Percentiles rank a stretch among this genome's conserved stretches.
These are phyloP conservation scores for Shinisaurus crocodilurus DNA, from an alignment of 2,113 vertebrate species.

Conservation along the genomic window DNA sequence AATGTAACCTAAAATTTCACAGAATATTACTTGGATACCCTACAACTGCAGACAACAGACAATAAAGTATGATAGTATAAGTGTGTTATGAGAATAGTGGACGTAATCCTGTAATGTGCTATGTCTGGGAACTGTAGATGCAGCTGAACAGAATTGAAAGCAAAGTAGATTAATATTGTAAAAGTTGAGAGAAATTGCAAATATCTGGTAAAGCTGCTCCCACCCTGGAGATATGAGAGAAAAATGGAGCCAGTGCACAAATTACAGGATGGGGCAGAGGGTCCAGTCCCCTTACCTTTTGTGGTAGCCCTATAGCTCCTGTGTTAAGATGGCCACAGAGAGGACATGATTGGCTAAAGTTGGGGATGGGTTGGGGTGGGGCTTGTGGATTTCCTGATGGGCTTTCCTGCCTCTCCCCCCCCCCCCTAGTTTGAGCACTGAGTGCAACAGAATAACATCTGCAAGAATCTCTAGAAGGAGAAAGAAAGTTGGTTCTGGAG, in stretches of 20 bases:
- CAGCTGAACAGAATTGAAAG: not conserved
- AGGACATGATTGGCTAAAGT: not conserved
- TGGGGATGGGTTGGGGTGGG: not conserved
- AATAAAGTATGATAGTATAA: conserved; percentile 20
- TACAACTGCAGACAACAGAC: not conserved
- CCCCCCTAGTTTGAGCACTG: not conserved
- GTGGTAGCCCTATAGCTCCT: not conserved
- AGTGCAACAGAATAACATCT: not conserved
- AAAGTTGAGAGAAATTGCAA: conserved; percentile 13
- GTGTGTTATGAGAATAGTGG: conserved; percentile 6
- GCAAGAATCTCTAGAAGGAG: not conserved
- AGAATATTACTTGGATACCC: conserved; percentile 18
- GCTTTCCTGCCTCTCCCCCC: not conserved
- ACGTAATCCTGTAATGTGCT: conserved; percentile 26
- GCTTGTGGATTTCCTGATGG: not conserved
- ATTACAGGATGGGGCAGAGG: not conserved
- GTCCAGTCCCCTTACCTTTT: not conserved
- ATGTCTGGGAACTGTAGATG: conserved; percentile 2
- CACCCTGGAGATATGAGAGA: not conserved
- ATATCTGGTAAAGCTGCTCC: not conserved
- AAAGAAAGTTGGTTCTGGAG: not conserved
- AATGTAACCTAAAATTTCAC: conserved; percentile 23
- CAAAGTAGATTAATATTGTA: not conserved
- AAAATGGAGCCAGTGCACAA: not conserved
- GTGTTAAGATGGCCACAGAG: not conserved